These are phyloP conservation scores for Colletes latitarsis DNA, from an alignment of 1,140 invertebrate genomes.

Conservation along the genomic window DNA sequence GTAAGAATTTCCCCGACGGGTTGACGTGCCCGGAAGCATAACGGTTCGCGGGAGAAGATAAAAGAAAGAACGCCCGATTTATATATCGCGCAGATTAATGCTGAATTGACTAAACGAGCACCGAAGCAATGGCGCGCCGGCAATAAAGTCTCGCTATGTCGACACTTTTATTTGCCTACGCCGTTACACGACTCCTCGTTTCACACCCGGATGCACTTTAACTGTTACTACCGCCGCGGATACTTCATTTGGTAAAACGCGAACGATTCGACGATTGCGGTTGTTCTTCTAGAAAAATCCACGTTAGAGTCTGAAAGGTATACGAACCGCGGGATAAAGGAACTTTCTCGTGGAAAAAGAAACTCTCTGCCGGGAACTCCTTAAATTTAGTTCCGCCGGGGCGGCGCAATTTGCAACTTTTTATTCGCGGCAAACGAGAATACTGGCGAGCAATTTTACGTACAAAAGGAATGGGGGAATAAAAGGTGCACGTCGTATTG, in stretches of 20 bases:
- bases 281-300: slow-evolving; percentile 44
- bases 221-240: slow-evolving; percentile 30
- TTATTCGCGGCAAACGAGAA: not conserved
- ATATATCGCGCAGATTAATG: slow-evolving; percentile 54
- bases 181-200: slow-evolving; percentile 46
- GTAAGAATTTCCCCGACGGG: not conserved
- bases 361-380: not conserved
- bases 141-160: slow-evolving; percentile 54
- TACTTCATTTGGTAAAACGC: slow-evolving; percentile 39
- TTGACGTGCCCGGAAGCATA: slow-evolving; percentile 4
- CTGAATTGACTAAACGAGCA: slow-evolving; percentile 54
- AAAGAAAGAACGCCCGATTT: slow-evolving; percentile 34
- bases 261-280: slow-evolving; percentile 30
- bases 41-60: not conserved
- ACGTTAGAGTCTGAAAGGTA: slow-evolving; percentile 20
- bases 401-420: slow-evolving; percentile 7
- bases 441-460: not conserved
- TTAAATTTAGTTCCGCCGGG: not conserved
- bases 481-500: not conserved
- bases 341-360: not conserved
- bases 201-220: slow-evolving; percentile 43
- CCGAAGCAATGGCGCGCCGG: slow-evolving; percentile 33
- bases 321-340: not conserved
- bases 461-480: not conserved
- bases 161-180: slow-evolving; percentile 57